phyloP scores from a whole-genome alignment of 2,113 vertebrate species.

The Tor tambroides region DNA sequence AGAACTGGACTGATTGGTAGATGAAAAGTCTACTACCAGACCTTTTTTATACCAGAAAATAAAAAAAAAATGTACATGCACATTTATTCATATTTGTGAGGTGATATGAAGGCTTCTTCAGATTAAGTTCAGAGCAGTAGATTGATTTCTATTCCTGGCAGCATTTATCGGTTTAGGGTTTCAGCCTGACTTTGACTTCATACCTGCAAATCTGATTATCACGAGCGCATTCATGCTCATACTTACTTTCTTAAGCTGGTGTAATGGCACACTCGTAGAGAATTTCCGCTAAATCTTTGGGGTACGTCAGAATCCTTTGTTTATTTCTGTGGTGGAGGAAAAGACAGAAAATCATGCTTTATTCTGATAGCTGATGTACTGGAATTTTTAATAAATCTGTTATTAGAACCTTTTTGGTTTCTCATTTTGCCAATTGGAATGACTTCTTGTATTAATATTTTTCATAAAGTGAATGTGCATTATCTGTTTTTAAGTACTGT shows the following conservation, averaged over 20 bases:
- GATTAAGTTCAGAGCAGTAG: background rate
- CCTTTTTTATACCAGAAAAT: too few relatives aligned
- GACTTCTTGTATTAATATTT: too few relatives aligned
- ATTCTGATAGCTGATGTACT: background rate
- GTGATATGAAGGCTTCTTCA: background rate
- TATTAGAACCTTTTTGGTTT: slow-evolving; percentile 11
- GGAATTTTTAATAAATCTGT: slow-evolving; percentile 41
- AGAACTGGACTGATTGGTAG: background rate
- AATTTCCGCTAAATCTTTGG: background rate
- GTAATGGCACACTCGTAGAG: background rate
- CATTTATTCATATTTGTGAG: background rate
- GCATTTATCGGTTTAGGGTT: slow-evolving; percentile 5
- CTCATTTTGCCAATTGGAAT: background rate
- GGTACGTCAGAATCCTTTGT: slow-evolving; percentile 3
- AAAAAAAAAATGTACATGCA: background rate
- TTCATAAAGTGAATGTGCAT: background rate
- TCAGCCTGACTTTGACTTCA: background rate
- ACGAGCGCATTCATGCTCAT: background rate
- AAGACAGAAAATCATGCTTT: background rate
- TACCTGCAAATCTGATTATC: slow-evolving; percentile 14
- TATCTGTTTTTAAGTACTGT: background rate
- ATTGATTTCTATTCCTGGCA: background rate
- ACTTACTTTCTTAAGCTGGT: slow-evolving; percentile 13
- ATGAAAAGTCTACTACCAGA: background rate
- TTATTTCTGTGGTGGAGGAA: slow-evolving; percentile 19